These are phyloP conservation scores for Oryzias sinensis DNA, from an alignment of 2,797 vertebrate genomes.

Conservation along the genomic window DNA sequence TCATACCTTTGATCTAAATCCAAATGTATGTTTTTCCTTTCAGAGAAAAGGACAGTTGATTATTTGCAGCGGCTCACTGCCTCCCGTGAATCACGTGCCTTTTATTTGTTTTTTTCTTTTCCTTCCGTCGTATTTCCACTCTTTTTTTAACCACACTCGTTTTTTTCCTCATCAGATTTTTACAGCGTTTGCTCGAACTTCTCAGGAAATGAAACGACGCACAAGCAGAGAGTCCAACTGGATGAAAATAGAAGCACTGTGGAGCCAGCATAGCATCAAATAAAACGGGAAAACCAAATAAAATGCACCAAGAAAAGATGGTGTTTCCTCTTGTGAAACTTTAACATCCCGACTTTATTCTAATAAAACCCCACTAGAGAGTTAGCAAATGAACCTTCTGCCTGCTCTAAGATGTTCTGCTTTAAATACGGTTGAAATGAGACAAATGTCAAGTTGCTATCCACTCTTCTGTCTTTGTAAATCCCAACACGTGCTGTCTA, in stretches of 20 bases:
- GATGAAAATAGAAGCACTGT: constrained; percentile 61
- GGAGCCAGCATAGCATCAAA: constrained; percentile 63
- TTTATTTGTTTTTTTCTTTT: neutral
- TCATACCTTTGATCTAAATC: no score
- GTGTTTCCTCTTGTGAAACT: constrained; percentile 69
- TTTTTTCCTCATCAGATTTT: constrained; percentile 29
- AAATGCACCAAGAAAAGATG: constrained; percentile 56
- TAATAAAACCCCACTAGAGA: constrained; percentile 36
- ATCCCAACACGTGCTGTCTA: neutral
- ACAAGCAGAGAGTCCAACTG: constrained; percentile 41
- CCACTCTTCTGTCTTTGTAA: neutral
- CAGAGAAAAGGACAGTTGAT: no score
- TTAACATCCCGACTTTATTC: constrained; percentile 38
- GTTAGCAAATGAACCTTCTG: constrained; percentile 11
- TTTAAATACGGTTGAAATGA: neutral
- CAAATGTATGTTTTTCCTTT: no score
- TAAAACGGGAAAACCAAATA: constrained; percentile 61
- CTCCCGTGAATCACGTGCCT: no score
- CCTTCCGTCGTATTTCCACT: neutral
- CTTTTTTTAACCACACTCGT: neutral
- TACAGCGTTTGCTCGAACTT: constrained; percentile 48
- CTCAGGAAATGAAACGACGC: constrained; percentile 66
- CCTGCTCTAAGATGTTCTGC: neutral
- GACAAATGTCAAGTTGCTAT: neutral
- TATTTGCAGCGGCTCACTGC: no score